Evolutionary conservation across 2,888 invertebrate genomes (phyloP).

Genomic region (Drosophila setosimentum): DNA sequence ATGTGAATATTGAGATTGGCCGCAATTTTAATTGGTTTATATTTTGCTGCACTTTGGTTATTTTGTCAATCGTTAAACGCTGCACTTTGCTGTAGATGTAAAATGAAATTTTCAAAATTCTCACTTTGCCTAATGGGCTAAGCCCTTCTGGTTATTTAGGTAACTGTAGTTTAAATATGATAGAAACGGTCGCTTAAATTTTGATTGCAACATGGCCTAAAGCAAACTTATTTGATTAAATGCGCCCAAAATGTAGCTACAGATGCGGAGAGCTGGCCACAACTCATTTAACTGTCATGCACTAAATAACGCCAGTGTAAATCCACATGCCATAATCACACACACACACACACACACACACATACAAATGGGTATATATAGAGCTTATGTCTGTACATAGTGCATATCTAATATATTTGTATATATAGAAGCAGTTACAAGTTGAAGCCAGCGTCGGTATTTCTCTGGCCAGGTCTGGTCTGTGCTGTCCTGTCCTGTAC

Average conservation of each 20-base stretch:
- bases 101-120: conserved; percentile 4
- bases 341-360: conserved; percentile 16
- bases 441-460: conserved; percentile 37
- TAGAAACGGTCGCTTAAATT: conserved; percentile 34
- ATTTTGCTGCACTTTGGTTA: conserved; percentile 4
- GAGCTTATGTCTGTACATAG: conserved; percentile 63
- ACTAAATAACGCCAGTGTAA: conserved; percentile 76
- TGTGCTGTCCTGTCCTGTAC: conserved; percentile 1
- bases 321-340: conserved; percentile 56
- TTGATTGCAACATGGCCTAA: conserved; percentile 35
- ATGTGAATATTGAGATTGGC: neutral
- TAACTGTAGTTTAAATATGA: conserved; percentile 35
- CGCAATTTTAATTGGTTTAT: conserved; percentile 11
- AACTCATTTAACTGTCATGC: conserved; percentile 81
- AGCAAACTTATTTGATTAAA: conserved; percentile 62
- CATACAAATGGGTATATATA: conserved; percentile 11
- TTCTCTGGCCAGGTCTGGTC: conserved; percentile 24
- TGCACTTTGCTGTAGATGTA: conserved; percentile 18
- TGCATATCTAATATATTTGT: conserved; percentile 17
- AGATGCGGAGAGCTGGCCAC: conserved; percentile 59
- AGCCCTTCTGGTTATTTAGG: conserved; percentile 14
- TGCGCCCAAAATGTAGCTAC: conserved; percentile 59
- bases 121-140: conserved; percentile 12
- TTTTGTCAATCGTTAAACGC: conserved; percentile 24
- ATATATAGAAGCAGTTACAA: neutral